phyloP scores from a whole-genome alignment of 2,113 vertebrate species.

The Oriolus oriolus region DNA sequence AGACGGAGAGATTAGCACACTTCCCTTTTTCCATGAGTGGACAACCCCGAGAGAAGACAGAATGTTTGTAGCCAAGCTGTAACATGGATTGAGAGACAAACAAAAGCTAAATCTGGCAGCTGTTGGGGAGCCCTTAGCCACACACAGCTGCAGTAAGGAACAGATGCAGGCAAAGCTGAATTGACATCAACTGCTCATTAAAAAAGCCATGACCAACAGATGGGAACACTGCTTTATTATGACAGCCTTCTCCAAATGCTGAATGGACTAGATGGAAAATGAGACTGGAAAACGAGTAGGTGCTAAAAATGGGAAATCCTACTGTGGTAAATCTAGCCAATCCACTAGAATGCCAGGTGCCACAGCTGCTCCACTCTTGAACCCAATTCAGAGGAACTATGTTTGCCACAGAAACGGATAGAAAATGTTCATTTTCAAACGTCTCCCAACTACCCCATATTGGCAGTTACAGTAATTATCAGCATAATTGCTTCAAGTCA shows the following conservation, averaged over 20 bases:
- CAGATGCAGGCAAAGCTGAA: not conserved
- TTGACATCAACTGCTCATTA: not conserved
- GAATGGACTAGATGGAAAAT: constrained; percentile 5
- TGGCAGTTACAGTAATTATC: constrained; percentile 12
- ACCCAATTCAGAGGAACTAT: not conserved
- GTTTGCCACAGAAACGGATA: not conserved
- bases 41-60: not conserved
- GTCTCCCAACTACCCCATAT: not conserved
- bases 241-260: not conserved
- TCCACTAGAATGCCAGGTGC: not conserved
- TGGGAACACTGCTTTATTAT: constrained; percentile 12
- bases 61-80: not conserved
- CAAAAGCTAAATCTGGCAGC: not conserved
- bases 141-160: constrained; percentile 19
- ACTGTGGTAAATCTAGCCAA: not conserved
- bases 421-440: not conserved
- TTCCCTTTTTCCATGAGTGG: not conserved
- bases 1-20: not conserved
- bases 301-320: constrained; percentile 25
- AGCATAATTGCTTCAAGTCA: constrained; percentile 7
- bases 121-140: not conserved
- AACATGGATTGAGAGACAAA: not conserved
- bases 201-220: constrained; percentile 35
- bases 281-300: not conserved
- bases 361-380: constrained; percentile 1